Evolutionary conservation across 2,888 invertebrate genomes (phyloP), one percentile per base, ranked within the genome.

Genomic region (Pediacus dermestoides): DNA sequence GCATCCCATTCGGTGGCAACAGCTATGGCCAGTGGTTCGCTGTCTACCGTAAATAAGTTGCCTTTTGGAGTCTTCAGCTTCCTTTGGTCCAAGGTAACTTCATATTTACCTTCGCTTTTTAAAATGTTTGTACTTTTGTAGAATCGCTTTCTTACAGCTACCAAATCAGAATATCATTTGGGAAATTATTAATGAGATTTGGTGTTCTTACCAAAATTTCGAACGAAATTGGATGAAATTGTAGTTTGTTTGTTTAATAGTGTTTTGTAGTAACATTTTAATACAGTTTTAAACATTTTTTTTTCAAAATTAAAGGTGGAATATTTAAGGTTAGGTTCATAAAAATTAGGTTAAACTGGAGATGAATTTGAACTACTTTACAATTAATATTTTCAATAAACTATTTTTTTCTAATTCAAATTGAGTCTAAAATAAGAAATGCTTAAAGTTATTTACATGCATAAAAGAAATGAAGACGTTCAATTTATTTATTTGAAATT

Each of bases 1-100:
- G 83, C 74, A 56, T 90, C 86, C 91, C 97, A 99, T 75, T 99
- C 99, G 15, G 85, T 80, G 1, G 96, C 93, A 30, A 99, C 82
- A 10, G 92, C 94, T 42, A 94, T 73, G 1, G 97, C 97, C 33
- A 99, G 71, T 1, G 88, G 82, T 70, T 96, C 92, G 68, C 80
- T 89, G 13, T 82, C 79, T 0, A 95, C 81, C 43, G 76, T 71
- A 51, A 96, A 81, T 4, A 83, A 66, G 40, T 78, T 76, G 1
- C 94, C 93, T 54, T 77, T 78, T 0, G 95, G 96, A 2, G 96
- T 96, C 70, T 93, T 93, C 10, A 96, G 68, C 63, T 90, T 89
- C 10, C 82, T 75, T 60, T 89, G 86, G 67, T 96, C 96, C 49
- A 96, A 71, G 10, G 86, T 88, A 4, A 96, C 77, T 72, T 95